Evolutionary conservation across 1,140 invertebrate genomes (phyloP).

Genomic region (Amphibalanus amphitrite): DNA sequence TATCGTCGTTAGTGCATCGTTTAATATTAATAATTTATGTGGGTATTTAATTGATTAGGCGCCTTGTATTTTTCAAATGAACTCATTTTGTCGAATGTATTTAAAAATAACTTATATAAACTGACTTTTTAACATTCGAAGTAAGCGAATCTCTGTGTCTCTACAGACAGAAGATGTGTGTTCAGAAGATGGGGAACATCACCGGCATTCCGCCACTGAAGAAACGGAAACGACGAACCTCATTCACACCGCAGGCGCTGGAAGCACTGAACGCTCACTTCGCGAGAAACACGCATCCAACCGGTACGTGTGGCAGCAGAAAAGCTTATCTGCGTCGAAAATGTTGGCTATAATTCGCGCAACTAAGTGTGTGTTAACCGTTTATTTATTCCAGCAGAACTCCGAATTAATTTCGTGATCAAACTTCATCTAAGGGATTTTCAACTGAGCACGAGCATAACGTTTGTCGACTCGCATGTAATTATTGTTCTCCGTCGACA

Average conservation of each 20-base stretch:
- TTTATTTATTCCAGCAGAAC: too few species aligned
- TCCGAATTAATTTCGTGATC: too few species aligned
- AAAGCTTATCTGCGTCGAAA: too few species aligned
- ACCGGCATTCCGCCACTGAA: slow-evolving; percentile 90
- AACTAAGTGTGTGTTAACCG: too few species aligned
- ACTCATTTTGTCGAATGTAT: background rate
- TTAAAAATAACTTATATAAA: too few species aligned
- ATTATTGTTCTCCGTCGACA: too few species aligned
- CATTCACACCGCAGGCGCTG: slow-evolving; percentile 87
- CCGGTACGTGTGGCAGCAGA: slow-evolving; percentile 73
- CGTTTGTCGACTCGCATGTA: too few species aligned
- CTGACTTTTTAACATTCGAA: too few species aligned
- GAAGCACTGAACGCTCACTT: slow-evolving; percentile 90
- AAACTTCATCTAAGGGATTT: too few species aligned
- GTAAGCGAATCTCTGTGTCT: slow-evolving; percentile 19
- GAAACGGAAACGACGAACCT: slow-evolving; percentile 86
- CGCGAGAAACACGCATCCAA: slow-evolving; percentile 92
- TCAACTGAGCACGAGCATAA: too few species aligned
- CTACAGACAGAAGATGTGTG: slow-evolving; percentile 67
- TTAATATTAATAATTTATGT: background rate
- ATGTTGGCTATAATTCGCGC: too few species aligned
- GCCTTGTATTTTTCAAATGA: background rate
- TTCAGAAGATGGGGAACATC: slow-evolving; percentile 84
- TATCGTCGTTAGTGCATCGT: background rate
- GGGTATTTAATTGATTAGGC: background rate